Conservation (phyloP, 2,797 vertebrate genomes). For the Characodon lateralis region DNA sequence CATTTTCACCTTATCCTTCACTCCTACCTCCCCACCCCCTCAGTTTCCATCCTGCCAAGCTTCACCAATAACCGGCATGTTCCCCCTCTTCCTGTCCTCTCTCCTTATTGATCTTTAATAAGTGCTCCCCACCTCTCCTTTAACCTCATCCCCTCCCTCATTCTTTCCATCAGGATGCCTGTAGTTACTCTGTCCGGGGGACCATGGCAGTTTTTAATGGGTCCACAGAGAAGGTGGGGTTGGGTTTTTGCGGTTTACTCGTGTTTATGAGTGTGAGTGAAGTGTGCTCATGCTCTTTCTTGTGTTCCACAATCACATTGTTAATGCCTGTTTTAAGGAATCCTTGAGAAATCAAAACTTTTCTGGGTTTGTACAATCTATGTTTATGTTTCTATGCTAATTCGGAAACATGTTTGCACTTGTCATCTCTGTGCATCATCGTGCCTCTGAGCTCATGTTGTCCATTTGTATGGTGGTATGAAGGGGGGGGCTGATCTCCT, state of each 20-base stretch:
- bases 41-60: slow-evolving; percentile 42
- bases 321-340: slow-evolving; percentile 8
- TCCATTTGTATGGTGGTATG: slow-evolving; percentile 67
- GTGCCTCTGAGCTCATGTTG: slow-evolving; percentile 67
- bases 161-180: slow-evolving; percentile 72
- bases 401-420: slow-evolving; percentile 39
- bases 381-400: slow-evolving; percentile 11
- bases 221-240: slow-evolving; percentile 75
- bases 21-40: slow-evolving; percentile 27
- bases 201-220: slow-evolving; percentile 75
- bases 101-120: slow-evolving; percentile 79
- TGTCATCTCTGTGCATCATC: slow-evolving; percentile 49
- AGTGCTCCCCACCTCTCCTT: slow-evolving; percentile 52
- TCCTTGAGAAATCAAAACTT: background rate
- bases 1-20: slow-evolving; percentile 59
- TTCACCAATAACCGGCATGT: slow-evolving; percentile 16
- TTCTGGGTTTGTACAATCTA: slow-evolving; percentile 8
- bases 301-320: slow-evolving; percentile 15
- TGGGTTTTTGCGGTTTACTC: slow-evolving; percentile 66
- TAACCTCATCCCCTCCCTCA: slow-evolving; percentile 49
- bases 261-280: slow-evolving; percentile 24
- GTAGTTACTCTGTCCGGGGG: slow-evolving; percentile 60
- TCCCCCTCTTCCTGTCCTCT: slow-evolving; percentile 45
- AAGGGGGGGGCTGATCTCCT: slow-evolving; percentile 47
- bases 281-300: slow-evolving; percentile 17